Conservation (phyloP, 2,888 invertebrate genomes). For the Sericinus montela region DNA sequence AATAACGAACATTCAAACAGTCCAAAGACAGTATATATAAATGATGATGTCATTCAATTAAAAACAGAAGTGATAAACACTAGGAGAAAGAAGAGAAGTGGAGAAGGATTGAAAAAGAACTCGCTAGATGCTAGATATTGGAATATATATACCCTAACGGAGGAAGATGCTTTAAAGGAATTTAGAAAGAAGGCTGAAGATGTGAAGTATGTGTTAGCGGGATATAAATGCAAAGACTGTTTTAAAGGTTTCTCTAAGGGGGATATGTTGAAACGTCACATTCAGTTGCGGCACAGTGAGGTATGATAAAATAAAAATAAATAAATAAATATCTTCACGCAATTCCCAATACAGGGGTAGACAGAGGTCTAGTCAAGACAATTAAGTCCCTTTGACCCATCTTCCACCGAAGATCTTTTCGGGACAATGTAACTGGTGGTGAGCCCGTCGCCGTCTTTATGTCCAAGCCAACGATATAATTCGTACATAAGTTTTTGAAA, state of each 20-base stretch:
- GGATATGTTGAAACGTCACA: conserved; percentile 54
- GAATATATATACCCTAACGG: conserved; percentile 47
- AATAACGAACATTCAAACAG: conserved; percentile 21
- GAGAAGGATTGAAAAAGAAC: conserved; percentile 27
- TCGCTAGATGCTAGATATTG: conserved; percentile 47
- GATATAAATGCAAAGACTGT: conserved; percentile 55
- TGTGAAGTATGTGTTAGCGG: conserved; percentile 44
- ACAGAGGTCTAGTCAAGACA: too few species aligned
- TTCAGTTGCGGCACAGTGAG: conserved; percentile 48
- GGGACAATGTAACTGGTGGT: too few species aligned
- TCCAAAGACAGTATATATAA: conserved; percentile 31
- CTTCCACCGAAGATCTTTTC: too few species aligned
- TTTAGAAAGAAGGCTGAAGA: conserved; percentile 44
- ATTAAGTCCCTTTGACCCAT: too few species aligned
- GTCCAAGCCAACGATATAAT: too few species aligned
- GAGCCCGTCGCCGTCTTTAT: too few species aligned
- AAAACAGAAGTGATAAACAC: conserved; percentile 24
- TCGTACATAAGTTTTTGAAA: too few species aligned
- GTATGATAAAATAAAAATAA: too few species aligned
- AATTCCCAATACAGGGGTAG: too few species aligned
- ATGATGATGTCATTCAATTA: conserved; percentile 21
- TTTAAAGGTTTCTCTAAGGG: conserved; percentile 60
- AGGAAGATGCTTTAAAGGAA: conserved; percentile 55
- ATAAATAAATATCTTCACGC: too few species aligned
- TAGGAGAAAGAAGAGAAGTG: conserved; percentile 23